Base-by-base conservation (phyloP, 2,888 invertebrate species). In the Gerris lacustris region DNA sequence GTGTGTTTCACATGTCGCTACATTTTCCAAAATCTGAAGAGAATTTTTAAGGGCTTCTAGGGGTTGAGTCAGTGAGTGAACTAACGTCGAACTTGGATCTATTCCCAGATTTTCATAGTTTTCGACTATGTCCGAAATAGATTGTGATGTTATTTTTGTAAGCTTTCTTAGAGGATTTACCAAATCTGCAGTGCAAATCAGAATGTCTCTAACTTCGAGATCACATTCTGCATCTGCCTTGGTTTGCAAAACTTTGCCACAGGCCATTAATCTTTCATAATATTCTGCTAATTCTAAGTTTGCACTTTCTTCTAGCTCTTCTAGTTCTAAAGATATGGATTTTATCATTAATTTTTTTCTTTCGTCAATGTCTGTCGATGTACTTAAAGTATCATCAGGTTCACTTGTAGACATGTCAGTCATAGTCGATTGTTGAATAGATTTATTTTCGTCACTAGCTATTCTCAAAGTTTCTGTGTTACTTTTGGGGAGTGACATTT, bases 51-150 rank as follows among this genome's bases (percentile, higher is more conserved):
- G 64, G 45, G 74, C 74, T 63, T 76, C 74, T 63, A 76, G 68
- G 11, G 76, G 76, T 71, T 73, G 74, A 11, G 72, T 64, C 45
- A 75, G 71, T n/a, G 75, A 74, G 31, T 75, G 72, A 9, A 73
- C 71, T 15, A 74, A 63, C 63, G 73, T 71, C 31, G 73, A 69
- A n/a, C 70, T 68, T n/a, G 74, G 72, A 63, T 67, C 70, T 31
- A 66, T 47, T 67, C 66, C 47, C 43, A 63, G 11, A 44, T 62
- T 18, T 55, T 74, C 72, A 67, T 72, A 72, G 67, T 74, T 73
- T 66, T 74, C 73, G 5, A 74, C 73, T 18, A 74, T 72, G 5
- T 71, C 72, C 15, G 73, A 68, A 31, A 75, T 73, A 63, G 71
- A 71, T 70, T 75, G 74, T 15, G 73, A 72, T 9, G 75, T 74